Evolutionary conservation across 2,888 invertebrate genomes (phyloP).

Genomic region (Saturnia pavonia): DNA sequence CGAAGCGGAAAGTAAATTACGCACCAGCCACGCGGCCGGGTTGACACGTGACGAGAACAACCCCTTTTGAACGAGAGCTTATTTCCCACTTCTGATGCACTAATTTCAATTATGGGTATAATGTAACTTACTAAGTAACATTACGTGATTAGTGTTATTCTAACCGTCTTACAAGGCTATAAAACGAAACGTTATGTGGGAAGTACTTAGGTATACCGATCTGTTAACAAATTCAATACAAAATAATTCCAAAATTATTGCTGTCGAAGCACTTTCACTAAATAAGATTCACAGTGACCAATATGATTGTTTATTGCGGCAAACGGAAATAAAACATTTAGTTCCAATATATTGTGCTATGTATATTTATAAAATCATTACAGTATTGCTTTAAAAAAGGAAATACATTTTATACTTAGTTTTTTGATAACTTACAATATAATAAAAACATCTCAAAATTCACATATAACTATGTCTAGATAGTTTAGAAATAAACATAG

Average conservation of each 20-base stretch:
- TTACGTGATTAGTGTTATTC: not conserved
- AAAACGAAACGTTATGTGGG: not conserved
- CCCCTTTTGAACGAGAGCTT: conserved; percentile 35
- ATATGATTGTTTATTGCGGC: too few species aligned
- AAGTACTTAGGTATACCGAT: not conserved
- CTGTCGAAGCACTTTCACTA: too few species aligned
- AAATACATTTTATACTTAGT: too few species aligned
- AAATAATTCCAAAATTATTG: too few species aligned
- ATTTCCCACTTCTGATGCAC: conserved; percentile 7
- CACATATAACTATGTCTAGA: not conserved
- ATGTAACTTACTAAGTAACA: not conserved
- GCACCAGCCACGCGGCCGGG: conserved; percentile 26
- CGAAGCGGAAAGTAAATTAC: conserved; percentile 15
- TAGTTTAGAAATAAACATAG: too few species aligned
- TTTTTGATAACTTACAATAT: not conserved
- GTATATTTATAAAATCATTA: too few species aligned
- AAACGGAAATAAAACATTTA: too few species aligned
- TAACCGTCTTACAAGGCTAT: not conserved
- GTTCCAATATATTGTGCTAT: too few species aligned
- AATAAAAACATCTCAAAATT: not conserved
- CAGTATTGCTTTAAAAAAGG: too few species aligned
- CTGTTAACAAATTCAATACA: too few species aligned
- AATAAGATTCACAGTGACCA: too few species aligned
- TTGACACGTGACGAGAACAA: conserved; percentile 35
- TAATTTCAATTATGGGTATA: not conserved